Conservation (phyloP, 1,140 invertebrate genomes). For the Philopotamus ludificatus region DNA sequence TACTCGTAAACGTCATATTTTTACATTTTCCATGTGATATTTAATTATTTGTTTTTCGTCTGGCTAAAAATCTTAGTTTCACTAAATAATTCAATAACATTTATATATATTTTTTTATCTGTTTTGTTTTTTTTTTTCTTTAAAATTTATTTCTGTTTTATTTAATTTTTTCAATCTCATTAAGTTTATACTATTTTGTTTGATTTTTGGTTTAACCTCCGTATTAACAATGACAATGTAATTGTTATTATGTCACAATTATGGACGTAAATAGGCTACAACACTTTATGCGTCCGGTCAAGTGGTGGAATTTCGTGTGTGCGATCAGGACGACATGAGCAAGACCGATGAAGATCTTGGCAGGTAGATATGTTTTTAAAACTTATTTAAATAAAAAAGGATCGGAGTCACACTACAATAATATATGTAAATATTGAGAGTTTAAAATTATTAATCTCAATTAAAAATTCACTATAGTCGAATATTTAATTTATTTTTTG, state of each 20-base stretch:
- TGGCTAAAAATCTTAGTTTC: too few species aligned
- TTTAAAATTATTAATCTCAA: background rate
- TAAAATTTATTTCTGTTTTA: too few species aligned
- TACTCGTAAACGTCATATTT: too few species aligned
- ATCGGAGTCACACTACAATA: background rate
- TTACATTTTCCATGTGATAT: too few species aligned
- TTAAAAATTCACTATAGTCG: too few species aligned
- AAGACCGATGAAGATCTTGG: constrained; percentile 37
- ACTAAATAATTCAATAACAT: too few species aligned
- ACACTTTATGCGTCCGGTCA: constrained; percentile 31
- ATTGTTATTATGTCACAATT: background rate
- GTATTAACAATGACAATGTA: constrained; percentile 12
- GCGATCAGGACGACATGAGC: constrained; percentile 38
- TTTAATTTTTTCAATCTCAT: background rate
- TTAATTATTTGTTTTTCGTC: too few species aligned
- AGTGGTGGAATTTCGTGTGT: constrained; percentile 23
- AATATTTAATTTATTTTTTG: too few species aligned
- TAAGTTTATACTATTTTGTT: too few species aligned
- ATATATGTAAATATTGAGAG: background rate
- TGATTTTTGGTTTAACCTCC: constrained; percentile 39
- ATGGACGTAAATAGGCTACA: constrained; percentile 18
- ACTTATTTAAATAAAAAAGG: too few species aligned
- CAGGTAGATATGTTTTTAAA: constrained; percentile 30
- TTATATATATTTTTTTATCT: too few species aligned
- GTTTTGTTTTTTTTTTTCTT: too few species aligned